Evolutionary conservation across 1,140 invertebrate species (phyloP).

Genomic region (Drosophila simulans): DNA sequence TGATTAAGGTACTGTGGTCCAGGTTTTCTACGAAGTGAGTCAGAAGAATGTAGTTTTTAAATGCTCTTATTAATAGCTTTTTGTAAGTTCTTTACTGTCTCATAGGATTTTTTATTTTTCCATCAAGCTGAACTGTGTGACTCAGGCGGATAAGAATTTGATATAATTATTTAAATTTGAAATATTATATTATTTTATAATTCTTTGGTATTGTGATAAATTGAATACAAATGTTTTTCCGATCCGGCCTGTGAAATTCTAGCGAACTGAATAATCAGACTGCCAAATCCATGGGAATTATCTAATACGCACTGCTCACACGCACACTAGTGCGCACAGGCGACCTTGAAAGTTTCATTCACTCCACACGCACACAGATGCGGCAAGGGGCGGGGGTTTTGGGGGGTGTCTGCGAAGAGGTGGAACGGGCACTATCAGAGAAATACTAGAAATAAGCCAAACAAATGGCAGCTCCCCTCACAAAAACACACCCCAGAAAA

Average conservation of each 20-base stretch:
- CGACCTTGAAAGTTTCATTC: slow-evolving; percentile 83
- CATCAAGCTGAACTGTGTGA: neutral
- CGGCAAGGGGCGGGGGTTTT: neutral
- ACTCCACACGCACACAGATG: slow-evolving; percentile 61
- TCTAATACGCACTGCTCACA: slow-evolving; percentile 67
- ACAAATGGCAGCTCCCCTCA: slow-evolving; percentile 58
- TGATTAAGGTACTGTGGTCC: slow-evolving; percentile 9
- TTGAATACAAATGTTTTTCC: neutral
- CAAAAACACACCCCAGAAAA: slow-evolving; percentile 18
- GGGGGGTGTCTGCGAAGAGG: slow-evolving; percentile 22
- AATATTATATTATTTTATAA: neutral
- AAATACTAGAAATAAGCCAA: slow-evolving; percentile 69
- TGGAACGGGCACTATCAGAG: slow-evolving; percentile 61
- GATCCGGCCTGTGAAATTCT: neutral
- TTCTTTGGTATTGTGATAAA: too few species aligned
- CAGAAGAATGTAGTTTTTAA: neutral
- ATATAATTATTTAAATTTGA: neutral
- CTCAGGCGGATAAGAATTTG: neutral
- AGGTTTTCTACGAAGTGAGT: neutral
- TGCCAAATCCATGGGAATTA: slow-evolving; percentile 65
- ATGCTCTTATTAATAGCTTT: neutral
- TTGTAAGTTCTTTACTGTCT: neutral
- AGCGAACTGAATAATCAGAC: slow-evolving; percentile 49
- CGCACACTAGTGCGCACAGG: slow-evolving; percentile 23
- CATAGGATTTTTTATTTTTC: neutral